Evolutionary conservation across 2,113 vertebrate genomes (phyloP), one percentile per base, ranked within the genome.

Genomic region (Nibea coibor): DNA sequence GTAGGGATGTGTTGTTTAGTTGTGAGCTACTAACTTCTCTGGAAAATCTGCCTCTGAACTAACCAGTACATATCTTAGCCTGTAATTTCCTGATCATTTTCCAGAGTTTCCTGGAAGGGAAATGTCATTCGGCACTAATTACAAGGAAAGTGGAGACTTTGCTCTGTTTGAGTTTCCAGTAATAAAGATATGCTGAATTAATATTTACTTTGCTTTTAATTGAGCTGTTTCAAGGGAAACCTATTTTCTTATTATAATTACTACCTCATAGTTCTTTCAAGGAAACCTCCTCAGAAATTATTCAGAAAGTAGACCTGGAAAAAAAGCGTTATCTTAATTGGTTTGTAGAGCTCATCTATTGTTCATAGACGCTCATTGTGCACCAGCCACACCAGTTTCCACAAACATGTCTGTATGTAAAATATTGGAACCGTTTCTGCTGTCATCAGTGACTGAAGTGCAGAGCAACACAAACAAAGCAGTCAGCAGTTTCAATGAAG

Each of bases 381-480:
- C 39, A 11, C 10, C 48, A 62, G 28, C 4, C 19, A n/a, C 35
- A 51, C 22, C 22, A 45, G 15, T 43, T 43, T 79, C 75, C 19
- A 51, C 65, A 69, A 39, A 56, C 28, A 31, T 64, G 24, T 24
- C 35, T 3, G 17, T 42, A 11, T 39, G 8, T 28, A 51, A 61
- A 74, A 45, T 47, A 43, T 6, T 48, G 3, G 4, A 57, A 69
- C 17, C 12, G 48, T 35, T 54, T 43, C 20, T 3, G 14, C 20
- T 35, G 57, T 72, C 9, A 16, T 56, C 7, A 9, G 50, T 57
- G 42, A 64, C 42, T 42, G 48, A 71, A 58, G n/a, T 15, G 14
- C 53, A 74, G 47, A 22, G 22, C 45, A 69, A 45, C 22, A 58
- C n/a, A 68, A 69, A 57, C 58, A 61, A 39, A 66, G 7, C 24